These are phyloP conservation scores for Gouania willdenowi DNA, from an alignment of 2,797 vertebrate genomes.

Conservation along the genomic window DNA sequence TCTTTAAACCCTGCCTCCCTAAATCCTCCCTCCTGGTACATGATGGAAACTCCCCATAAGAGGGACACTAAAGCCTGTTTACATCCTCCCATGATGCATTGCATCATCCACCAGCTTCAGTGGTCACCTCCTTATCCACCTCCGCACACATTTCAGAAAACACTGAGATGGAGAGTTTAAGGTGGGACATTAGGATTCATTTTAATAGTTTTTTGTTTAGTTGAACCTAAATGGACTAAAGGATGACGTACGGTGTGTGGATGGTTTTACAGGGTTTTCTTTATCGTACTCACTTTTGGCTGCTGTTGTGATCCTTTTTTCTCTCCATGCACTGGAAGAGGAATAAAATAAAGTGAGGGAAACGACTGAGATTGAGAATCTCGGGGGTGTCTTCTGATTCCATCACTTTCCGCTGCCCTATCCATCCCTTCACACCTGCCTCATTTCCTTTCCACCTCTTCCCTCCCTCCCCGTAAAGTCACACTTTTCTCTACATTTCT, in stretches of 20 bases:
- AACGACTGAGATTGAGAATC: background rate
- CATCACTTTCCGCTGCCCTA: constrained; percentile 35
- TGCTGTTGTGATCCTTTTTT: too few relatives aligned
- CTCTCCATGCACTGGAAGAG: background rate
- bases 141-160: constrained; percentile 21
- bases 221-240: constrained; percentile 7
- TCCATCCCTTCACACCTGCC: constrained; percentile 55
- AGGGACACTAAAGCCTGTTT: constrained; percentile 40
- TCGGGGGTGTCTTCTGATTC: constrained; percentile 34
- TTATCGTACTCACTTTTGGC: constrained; percentile 35
- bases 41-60: constrained; percentile 14
- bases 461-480: constrained; percentile 25
- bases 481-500: constrained; percentile 38
- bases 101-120: constrained; percentile 51
- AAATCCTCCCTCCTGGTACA: background rate
- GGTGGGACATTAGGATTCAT: background rate
- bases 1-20: constrained; percentile 1
- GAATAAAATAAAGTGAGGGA: background rate
- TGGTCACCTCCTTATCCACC: constrained; percentile 40
- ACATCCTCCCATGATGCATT: constrained; percentile 46
- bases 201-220: constrained; percentile 12
- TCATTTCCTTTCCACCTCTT: constrained; percentile 48
- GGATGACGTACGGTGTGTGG: constrained; percentile 29
- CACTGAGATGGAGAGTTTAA: background rate
- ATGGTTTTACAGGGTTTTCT: constrained; percentile 47